phyloP scores from a whole-genome alignment of 2,113 vertebrate species.

The Myanophis thanlyinensis region DNA sequence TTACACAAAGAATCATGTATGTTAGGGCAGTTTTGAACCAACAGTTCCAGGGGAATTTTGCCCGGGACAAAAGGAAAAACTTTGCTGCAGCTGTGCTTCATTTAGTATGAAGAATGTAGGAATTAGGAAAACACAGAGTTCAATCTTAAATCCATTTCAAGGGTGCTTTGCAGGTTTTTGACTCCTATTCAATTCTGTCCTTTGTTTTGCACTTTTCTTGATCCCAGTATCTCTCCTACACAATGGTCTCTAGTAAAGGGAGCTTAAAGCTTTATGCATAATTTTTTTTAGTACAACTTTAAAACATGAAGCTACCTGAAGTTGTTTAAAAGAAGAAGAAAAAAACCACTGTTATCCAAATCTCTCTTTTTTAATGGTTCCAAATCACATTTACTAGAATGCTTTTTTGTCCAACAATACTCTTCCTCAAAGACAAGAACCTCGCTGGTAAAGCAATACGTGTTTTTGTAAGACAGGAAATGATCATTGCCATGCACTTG shows the following conservation, averaged over 20 bases:
- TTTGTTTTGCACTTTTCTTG: neutral
- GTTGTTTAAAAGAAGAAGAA: neutral
- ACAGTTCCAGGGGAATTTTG: constrained; percentile 18
- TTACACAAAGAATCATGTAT: neutral
- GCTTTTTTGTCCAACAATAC: neutral
- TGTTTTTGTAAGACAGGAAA: neutral
- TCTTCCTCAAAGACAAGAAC: neutral
- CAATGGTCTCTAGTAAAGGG: neutral
- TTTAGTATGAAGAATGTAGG: constrained; percentile 5
- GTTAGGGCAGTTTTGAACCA: neutral
- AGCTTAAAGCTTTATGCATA: neutral
- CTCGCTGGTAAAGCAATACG: neutral
- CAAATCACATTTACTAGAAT: neutral
- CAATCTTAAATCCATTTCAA: neutral
- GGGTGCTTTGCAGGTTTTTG: neutral
- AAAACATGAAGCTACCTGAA: neutral
- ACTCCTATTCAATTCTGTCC: neutral
- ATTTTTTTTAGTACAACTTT: neutral
- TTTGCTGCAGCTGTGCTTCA: constrained; percentile 9
- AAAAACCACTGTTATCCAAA: neutral
- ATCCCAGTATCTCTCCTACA: neutral
- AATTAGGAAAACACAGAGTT: neutral
- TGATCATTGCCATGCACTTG: neutral
- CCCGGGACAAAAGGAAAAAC: neutral
- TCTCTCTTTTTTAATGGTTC: neutral